phyloP scores from a whole-genome alignment of 2,888 invertebrate species.

The Tortricodes alternella region DNA sequence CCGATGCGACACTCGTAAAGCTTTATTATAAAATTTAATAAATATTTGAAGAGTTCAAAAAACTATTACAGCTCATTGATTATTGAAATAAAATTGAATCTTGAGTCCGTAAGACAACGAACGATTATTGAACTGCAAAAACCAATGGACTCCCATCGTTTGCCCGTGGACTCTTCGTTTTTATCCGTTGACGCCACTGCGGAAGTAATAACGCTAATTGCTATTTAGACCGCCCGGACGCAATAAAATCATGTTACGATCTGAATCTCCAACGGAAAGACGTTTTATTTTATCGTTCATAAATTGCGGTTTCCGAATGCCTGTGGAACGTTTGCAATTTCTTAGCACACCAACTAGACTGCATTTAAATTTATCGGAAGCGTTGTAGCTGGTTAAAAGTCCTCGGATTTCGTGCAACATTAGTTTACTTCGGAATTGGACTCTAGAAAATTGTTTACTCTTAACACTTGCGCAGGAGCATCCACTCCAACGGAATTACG shows the following conservation, averaged over 20 bases:
- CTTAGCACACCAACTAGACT: constrained; percentile 33
- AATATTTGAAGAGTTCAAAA: too few species aligned
- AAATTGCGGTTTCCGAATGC: constrained; percentile 32
- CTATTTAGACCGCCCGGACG: background rate
- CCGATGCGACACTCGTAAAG: too few species aligned
- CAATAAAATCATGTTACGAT: constrained; percentile 15
- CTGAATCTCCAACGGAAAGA: constrained; percentile 14
- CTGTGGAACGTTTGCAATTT: constrained; percentile 34
- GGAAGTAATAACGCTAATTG: constrained; percentile 9
- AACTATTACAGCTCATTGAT: too few species aligned
- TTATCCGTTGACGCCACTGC: background rate
- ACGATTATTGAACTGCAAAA: too few species aligned
- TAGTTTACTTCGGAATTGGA: too few species aligned
- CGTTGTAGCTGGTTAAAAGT: constrained; percentile 48
- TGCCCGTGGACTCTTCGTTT: too few species aligned
- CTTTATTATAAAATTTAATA: too few species aligned
- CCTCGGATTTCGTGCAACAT: background rate
- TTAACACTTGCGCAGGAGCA: too few species aligned
- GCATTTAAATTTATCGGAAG: constrained; percentile 39
- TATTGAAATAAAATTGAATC: too few species aligned
- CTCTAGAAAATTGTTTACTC: background rate
- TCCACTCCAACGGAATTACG: too few species aligned
- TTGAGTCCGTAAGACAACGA: too few species aligned
- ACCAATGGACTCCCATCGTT: too few species aligned
- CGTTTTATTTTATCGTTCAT: constrained; percentile 25